These are phyloP conservation scores for Mesochorus sp. DNA, from an alignment of 2,888 invertebrate genomes.

Conservation along the genomic window DNA sequence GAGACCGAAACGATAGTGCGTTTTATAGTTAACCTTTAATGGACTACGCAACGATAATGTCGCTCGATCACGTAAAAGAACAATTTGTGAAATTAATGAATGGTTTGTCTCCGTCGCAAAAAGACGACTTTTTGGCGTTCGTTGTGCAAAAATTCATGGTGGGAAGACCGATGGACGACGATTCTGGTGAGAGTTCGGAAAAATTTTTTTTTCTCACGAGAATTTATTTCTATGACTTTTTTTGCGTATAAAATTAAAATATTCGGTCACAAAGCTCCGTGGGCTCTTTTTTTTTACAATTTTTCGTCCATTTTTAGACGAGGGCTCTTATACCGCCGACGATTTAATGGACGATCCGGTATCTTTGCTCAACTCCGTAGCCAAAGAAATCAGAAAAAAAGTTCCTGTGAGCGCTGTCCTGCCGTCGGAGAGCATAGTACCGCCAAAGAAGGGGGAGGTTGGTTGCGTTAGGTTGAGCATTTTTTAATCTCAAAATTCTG, in stretches of 20 bases:
- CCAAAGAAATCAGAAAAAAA: conserved; percentile 68
- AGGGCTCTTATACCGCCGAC: conserved; percentile 54
- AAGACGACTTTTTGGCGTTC: conserved; percentile 64
- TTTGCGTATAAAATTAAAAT: no score
- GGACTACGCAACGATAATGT: conserved; percentile 44
- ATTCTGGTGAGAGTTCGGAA: conserved; percentile 49
- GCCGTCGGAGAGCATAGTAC: conserved; percentile 69
- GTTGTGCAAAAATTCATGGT: conserved; percentile 66
- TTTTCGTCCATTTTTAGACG: conserved; percentile 32
- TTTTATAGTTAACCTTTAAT: conserved; percentile 22
- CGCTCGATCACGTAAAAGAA: conserved; percentile 65
- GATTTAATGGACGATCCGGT: conserved; percentile 68
- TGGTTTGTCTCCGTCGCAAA: conserved; percentile 54
- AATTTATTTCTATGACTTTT: no score
- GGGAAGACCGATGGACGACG: conserved; percentile 45
- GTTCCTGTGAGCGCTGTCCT: conserved; percentile 70
- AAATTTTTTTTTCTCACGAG: no score
- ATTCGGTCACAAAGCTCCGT: no score
- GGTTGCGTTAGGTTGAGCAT: no score
- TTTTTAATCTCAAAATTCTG: no score
- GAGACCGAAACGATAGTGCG: neutral
- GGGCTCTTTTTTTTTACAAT: no score
- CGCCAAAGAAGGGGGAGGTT: conserved; percentile 72
- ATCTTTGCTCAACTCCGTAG: conserved; percentile 64
- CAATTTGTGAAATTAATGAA: conserved; percentile 63